Conservation (phyloP, 2,888 invertebrate genomes). For the Ophion obscuratus region DNA sequence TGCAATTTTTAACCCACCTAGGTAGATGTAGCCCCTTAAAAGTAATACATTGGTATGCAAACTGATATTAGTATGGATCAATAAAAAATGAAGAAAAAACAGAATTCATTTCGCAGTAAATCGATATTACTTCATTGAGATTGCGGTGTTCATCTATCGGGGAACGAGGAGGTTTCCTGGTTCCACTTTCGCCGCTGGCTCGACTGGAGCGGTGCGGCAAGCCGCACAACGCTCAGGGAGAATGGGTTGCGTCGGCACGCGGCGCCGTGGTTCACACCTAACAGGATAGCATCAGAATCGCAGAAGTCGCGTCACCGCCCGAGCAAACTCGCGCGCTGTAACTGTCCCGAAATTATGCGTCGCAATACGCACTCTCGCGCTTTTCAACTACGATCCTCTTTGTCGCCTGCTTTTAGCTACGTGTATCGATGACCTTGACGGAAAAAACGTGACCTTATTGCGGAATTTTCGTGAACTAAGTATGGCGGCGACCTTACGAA, state of each 20-base stretch:
- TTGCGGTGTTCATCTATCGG: background rate
- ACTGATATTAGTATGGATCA: too few species aligned
- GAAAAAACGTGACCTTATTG: background rate
- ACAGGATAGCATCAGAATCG: constrained; percentile 75
- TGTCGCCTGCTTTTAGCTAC: background rate
- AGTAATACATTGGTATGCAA: too few species aligned
- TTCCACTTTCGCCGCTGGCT: background rate
- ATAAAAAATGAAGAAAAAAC: too few species aligned
- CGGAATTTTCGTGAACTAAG: background rate
- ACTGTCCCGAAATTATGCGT: background rate
- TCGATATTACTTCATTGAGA: background rate
- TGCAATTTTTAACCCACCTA: too few species aligned
- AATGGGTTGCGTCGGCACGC: constrained; percentile 83
- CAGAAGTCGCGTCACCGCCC: constrained; percentile 60
- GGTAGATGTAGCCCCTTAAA: too few species aligned
- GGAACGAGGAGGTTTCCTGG: background rate
- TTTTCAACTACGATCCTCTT: background rate
- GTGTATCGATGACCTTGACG: background rate
- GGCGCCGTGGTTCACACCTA: constrained; percentile 84
- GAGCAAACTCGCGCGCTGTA: background rate
- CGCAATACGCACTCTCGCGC: background rate
- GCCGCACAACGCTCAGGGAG: constrained; percentile 60
- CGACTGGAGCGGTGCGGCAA: background rate
- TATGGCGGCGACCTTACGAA: background rate
- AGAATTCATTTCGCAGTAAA: background rate